Evolutionary conservation across 2,113 vertebrate genomes (phyloP), one percentile per base, ranked within the genome.

Genomic region (Taurulus bubalis): DNA sequence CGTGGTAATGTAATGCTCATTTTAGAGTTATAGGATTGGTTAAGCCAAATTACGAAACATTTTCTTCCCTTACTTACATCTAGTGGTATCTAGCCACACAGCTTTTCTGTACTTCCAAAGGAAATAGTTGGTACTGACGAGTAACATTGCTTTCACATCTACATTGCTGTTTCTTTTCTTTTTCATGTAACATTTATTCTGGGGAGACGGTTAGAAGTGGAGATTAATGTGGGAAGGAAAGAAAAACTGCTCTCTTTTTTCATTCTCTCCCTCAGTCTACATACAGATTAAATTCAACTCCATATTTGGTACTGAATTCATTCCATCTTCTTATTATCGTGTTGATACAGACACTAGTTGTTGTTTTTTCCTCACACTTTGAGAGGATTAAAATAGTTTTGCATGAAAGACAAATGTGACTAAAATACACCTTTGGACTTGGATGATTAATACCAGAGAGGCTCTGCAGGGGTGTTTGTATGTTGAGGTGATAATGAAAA

Each of bases 391-490:
- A 80, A 89, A 88, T 88, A 79, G 86, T 85, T 87, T 82, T 51
- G 85, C 75, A 82, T 85, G 66, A 90, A 92, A 91, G 85, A 85
- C 75, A 78, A 84, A 80, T 73, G 84, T 83, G 80, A 84, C 78
- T 85, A 84, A 90, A 85, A 85, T 77, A 86, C 75, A 77, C 73
- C 82, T 75, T 86, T 62, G 63, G 83, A 82, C 40, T 75, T 38
- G 42, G 67, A 77, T 82, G 83, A 88, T 79, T 75, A 85, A 84
- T 74, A 64, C 12, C 67, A 59, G 38, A 51, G 62, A 66, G 77
- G 24, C 73, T 84, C 73, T 80, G 79, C 80, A 80, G 72, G 62
- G 49, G 71, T 70, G 71, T 82, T 83, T 74, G 73, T 40, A 60
- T 65, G 77, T 70, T 78, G 55, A 77, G 62, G 75, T 76, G 82